Base-by-base conservation (phyloP, 2,888 invertebrate species). In the Bugula neritina region DNA sequence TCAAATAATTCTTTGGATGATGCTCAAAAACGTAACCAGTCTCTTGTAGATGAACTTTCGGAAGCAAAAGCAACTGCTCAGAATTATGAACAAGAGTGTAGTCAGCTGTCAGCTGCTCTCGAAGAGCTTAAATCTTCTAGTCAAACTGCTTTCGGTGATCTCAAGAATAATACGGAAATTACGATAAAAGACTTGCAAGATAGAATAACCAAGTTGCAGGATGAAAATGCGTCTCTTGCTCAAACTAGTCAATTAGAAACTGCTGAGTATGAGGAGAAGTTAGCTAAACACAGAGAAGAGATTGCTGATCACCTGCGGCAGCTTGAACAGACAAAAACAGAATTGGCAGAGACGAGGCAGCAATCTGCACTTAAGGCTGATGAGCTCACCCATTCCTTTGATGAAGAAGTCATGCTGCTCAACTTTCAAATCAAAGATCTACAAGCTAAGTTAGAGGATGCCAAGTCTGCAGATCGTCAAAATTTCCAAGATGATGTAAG, bases 371-470 rank as follows among this genome's bases (percentile, higher is more conserved):
- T n/a, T n/a, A 27, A 63, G 31, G 63, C 31, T 13, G n/a, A 63
- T 31, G 63, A 63, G 3, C 63, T 63, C 29, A 63, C 63, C 10
- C 63, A 63, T 31, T 25, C 25, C 63, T 63, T 31, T 31, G 29
- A 63, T 27, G 63, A 63, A 27, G 63, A 63, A 34, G 31, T 25
- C 2, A 29, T 63, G 63, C 5, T 63, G 29, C 27, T 63, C 2
- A 63, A 25, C 34, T 63, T 63, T 31, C 21, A 34, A 31, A 63
- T 63, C 10, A 63, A 63, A 31, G 63, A 63, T 63, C 63, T 63
- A 2, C 31, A 63, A n/a, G 63, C 63, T 31, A 63, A 63, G 34
- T n/a, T 63, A 13, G 29, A 63, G n/a, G 63, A 63, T 27, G 27
- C 25, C 31, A 27, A 31, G 5, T 13, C 31, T 25, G 63, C 34